phyloP scores from a whole-genome alignment of 2,888 invertebrate genomes.

The Monopis laevigella region DNA sequence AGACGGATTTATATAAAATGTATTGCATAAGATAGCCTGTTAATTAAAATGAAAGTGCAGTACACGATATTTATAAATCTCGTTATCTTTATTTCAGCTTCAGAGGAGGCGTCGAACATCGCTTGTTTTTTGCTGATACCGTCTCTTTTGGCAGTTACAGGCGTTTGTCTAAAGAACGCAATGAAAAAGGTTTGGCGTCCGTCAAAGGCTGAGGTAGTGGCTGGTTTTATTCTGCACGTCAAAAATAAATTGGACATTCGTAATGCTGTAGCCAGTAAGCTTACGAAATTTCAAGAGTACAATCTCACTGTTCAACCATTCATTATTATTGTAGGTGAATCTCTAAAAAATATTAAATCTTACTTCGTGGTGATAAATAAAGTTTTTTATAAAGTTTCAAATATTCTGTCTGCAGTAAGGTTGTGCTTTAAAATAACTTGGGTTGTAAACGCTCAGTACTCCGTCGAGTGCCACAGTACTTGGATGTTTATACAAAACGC shows the following conservation, averaged over 20 bases:
- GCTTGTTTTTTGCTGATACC: neutral
- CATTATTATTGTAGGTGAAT: neutral
- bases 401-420: constrained; percentile 13
- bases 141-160: neutral
- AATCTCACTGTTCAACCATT: neutral
- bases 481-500: constrained; percentile 13
- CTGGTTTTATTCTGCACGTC: neutral
- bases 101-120: neutral
- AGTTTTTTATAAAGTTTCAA: constrained; percentile 7
- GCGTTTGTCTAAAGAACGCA: neutral
- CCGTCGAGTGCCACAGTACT: constrained; percentile 12
- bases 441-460: constrained; percentile 13
- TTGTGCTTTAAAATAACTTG: constrained; percentile 15
- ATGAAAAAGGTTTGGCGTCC: neutral
- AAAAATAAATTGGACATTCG: neutral
- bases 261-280: too few species aligned
- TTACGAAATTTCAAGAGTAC: too few species aligned
- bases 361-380: neutral
- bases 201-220: neutral
- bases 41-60: too few species aligned
- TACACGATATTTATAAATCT: too few species aligned
- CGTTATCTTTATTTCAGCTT: neutral
- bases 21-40: too few species aligned
- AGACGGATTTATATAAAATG: too few species aligned
- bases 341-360: neutral